Evolutionary conservation across 2,113 vertebrate species (phyloP).

Genomic region (Brachyhypopomus gauderio): DNA sequence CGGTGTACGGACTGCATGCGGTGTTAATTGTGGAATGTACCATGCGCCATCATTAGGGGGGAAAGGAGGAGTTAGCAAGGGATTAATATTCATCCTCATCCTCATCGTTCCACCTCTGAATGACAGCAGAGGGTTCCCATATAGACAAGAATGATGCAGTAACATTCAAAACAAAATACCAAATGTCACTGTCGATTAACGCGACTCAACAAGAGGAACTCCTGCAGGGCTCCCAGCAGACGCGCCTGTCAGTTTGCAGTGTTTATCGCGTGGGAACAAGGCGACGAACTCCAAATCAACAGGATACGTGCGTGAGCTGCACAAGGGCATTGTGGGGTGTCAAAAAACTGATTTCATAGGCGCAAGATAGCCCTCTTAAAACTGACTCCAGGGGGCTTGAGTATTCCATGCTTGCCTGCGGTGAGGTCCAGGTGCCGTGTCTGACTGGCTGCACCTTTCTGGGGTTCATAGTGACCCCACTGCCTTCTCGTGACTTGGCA

Average conservation of each 20-base stretch:
- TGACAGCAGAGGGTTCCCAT: conserved; percentile 46
- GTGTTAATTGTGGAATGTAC: conserved; percentile 50
- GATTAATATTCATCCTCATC: conserved; percentile 38
- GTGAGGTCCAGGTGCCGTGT: background rate
- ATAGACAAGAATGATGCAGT: conserved; percentile 16
- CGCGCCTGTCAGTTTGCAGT: background rate
- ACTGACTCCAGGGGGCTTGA: conserved; percentile 15
- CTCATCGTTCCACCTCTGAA: conserved; percentile 16
- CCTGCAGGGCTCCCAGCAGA: conserved; percentile 15
- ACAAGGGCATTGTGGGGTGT: conserved; percentile 12
- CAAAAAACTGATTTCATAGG: conserved; percentile 15
- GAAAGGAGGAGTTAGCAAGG: conserved; percentile 11
- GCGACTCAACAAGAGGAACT: background rate
- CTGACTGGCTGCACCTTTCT: background rate
- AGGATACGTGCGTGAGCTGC: conserved; percentile 33
- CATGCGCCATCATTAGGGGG: conserved; percentile 43
- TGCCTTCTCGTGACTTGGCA: conserved; percentile 30
- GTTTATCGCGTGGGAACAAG: conserved; percentile 31
- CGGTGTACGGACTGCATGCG: conserved; percentile 22
- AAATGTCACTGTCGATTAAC: conserved; percentile 41
- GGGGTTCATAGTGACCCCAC: conserved; percentile 9
- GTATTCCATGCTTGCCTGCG: conserved; percentile 10
- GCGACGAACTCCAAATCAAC: conserved; percentile 34
- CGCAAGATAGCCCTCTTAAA: conserved; percentile 29
- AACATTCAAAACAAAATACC: conserved; percentile 37